Evolutionary conservation across 2,888 invertebrate genomes (phyloP), one percentile per base, ranked within the genome.

Genomic region (Andrena marginata): DNA sequence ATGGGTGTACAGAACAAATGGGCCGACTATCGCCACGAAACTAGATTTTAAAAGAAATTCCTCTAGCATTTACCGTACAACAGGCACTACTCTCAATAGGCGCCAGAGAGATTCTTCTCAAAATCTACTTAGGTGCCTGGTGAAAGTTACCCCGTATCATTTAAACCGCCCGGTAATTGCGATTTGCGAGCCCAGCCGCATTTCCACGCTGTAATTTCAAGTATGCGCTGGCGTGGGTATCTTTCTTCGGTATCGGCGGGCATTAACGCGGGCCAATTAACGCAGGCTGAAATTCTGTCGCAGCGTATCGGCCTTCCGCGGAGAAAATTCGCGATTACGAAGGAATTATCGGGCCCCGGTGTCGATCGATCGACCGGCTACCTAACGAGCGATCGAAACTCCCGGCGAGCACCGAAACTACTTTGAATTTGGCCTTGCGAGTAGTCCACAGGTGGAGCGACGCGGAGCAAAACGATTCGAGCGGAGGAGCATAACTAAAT

Each of bases 191-290:
- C 16, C 29, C 3, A 42, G 42, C 42, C 3, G 42, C 42, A 3
- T 13, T 13, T 42, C 42, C 29, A 23, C 31, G 62, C 29, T 13
- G 78, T 42, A 64, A 79, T 79, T 77, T 69, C 33, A 69, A 69
- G 29, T 78, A 69, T 63, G 78, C 63, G 54, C 35, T 26, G 63
- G 29, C 79, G n/a, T 23, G 1, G 23, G 23, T 77, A 69, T 78
- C 63, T 78, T 70, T 79, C 54, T 78, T 0, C 69, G 63, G 59
- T 69, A 65, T 78, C 70, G 79, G 35, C 64, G 33, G n/a, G 65
- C 59, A 69, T 77, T 77, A 73, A 64, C 42, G 59, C 56, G 33
- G 51, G 67, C 77, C 77, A 78, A 77, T 78, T 77, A 78, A 6
- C 54, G n/a, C 16, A n/a, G 67, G n/a, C 33, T 33, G 63, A 71